Evolutionary conservation across 1,140 invertebrate species (phyloP), one percentile per base, ranked within the genome.

Genomic region (Coenobita brevimanus): DNA sequence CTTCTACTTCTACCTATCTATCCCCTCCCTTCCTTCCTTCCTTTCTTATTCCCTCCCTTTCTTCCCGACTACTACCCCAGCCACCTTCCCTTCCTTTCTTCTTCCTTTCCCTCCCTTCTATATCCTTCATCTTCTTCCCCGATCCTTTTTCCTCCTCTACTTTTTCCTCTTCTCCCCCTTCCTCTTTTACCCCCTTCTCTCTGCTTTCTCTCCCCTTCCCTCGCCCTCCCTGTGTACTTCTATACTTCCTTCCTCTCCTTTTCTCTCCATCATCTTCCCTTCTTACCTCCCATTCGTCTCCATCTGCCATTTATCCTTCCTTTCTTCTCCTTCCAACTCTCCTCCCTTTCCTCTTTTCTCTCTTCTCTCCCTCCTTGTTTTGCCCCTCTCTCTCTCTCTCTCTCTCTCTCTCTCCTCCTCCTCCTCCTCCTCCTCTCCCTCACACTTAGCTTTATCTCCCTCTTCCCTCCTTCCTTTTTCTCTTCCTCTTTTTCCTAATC

Each of bases 111-210:
- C n/a, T n/a, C n/a, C n/a, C n/a, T n/a, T n/a, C n/a, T n/a, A n/a
- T n/a, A n/a, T n/a, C n/a, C n/a, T n/a, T n/a, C n/a, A n/a, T n/a
- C n/a, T n/a, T n/a, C n/a, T n/a, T n/a, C n/a, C n/a, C n/a, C n/a
- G n/a, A n/a, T n/a, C n/a, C n/a, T n/a, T n/a, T n/a, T n/a, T n/a
- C n/a, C n/a, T n/a, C n/a, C n/a, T n/a, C n/a, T n/a, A n/a, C n/a
- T n/a, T n/a, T n/a, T n/a, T n/a, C n/a, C n/a, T n/a, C n/a, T n/a
- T 71, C 67, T 71, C 67, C 33, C 67, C 33, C 67, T 71, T 30
- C 33, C 67, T 71, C 67, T 71, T 30, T 71, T 30, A 24, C 67
- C 30, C n/a, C 33, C 33, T n/a, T 33, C 33, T 33, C 33, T 30
- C 30, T 33, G n/a, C 67, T 71, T 33, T 71, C 67, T 33, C 67